Base-by-base conservation (phyloP, 2,888 invertebrate genomes). In the Eupeodes luniger region DNA sequence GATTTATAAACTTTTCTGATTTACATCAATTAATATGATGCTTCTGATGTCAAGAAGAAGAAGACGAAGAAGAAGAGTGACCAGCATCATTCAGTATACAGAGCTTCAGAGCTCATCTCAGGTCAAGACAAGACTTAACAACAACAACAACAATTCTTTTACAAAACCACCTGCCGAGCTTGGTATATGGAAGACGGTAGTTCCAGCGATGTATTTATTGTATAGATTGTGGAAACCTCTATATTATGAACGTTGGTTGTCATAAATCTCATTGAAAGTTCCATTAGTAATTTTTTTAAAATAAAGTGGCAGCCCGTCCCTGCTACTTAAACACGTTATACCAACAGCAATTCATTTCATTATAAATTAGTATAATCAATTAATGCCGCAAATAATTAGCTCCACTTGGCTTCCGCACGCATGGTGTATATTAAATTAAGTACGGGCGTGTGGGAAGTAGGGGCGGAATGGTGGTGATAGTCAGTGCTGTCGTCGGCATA, bases 341-440 rank as follows among this genome's bases (percentile, higher is more conserved):
- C 61, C 70, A 76, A 47, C 85, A 62, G 64, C 74, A 77, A 78
- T 40, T 81, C 81, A 79, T 81, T 81, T 88, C 72, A 78, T 88
- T 88, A 88, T 85, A 88, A 88, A 88, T 88, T 88, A 88, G 85
- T 88, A 34, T 85, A 88, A 88, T 88, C 84, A 88, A 88, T 88
- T 88, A 81, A 88, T 85, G 88, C 78, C 85, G 88, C 88, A 69
- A 85, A 85, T 88, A 88, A 88, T 88, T 88, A 88, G 88, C 81
- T 76, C 64, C 78, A 85, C 64, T 78, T 74, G 88, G 81, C 88
- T 88, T 88, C 88, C 88, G 84, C 88, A 74, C 84, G 83, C 80
- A 87, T 87, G 66, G 75, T 19, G 36, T 55, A 69, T 44, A 19
- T 27, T 49, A 74, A 79, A 44, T n/a, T 53, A 69, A 62, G 59